Base-by-base conservation (phyloP, 2,888 invertebrate genomes). In the Stictocephala bisonia region DNA sequence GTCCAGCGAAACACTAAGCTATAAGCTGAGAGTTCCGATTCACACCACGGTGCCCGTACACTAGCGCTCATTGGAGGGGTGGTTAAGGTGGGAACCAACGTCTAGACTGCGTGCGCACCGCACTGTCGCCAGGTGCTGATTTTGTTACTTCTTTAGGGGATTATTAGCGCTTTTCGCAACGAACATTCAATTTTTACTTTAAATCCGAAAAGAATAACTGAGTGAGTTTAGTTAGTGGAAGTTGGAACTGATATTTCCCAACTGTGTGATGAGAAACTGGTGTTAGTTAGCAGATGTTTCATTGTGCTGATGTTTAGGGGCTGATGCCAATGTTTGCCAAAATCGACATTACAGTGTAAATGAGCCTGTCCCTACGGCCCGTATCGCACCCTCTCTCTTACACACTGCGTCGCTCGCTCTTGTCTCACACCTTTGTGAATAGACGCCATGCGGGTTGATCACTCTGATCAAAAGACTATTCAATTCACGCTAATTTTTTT, bases 401-500 rank as follows among this genome's bases (percentile, higher is more conserved):
- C 35, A 20, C 35, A 60, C 60, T n/a, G n/a, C n/a, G n/a, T n/a
- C n/a, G n/a, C 60, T 60, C 13, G 27, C 60, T 15, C 27, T 40
- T 22, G 60, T 60, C n/a, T n/a, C n/a, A n/a, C n/a, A n/a, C n/a
- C n/a, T n/a, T n/a, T n/a, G n/a, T n/a, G n/a, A n/a, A n/a, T n/a
- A n/a, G n/a, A n/a, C 31, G 60, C 60, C 35, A 60, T 60, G 60
- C 60, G 60, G 60, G 60, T 22, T 40, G 60, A 35, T 40, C 35
- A 60, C 29, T 22, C 56, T 31, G 29, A 58, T 58, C 56, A 58
- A 58, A 58, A 51, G 56, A 3, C 29, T 31, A 31, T 58, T 58
- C 56, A 58, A 58, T 58, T 58, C 27, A 27, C 56, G 26, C 56
- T 60, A 60, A 60, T 60, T 60, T 40, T 40, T n/a, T 29, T 60